phyloP scores from a whole-genome alignment of 2,888 invertebrate species.

The Drosophila phalerata region DNA sequence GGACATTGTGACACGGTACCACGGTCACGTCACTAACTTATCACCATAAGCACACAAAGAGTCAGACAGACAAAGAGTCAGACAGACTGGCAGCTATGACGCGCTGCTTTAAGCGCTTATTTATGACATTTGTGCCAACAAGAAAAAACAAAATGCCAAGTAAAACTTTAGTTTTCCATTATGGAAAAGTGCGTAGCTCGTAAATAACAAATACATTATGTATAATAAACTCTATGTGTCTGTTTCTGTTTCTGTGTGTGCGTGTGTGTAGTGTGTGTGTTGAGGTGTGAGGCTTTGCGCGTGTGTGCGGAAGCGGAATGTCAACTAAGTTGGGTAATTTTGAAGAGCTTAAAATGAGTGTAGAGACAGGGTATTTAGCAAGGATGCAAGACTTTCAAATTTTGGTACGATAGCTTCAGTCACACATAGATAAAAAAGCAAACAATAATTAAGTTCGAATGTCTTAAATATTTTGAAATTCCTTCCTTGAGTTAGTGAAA shows the following conservation, averaged over 20 bases:
- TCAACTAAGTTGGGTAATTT: neutral
- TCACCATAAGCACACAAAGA: conserved; percentile 37
- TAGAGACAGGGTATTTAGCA: too few species aligned
- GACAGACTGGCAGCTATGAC: conserved; percentile 13
- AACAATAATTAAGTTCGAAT: too few species aligned
- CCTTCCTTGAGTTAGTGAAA: too few species aligned
- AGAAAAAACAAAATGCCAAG: conserved; percentile 1
- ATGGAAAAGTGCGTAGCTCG: conserved; percentile 56
- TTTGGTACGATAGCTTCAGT: too few species aligned
- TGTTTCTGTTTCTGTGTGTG: conserved; percentile 3
- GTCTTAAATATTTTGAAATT: too few species aligned
- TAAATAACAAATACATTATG: conserved; percentile 57
- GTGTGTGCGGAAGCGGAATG: too few species aligned
- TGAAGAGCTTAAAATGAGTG: too few species aligned
- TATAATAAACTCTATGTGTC: conserved; percentile 28
- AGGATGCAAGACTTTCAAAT: too few species aligned
- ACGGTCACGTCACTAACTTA: conserved; percentile 44
- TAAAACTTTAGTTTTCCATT: conserved; percentile 49
- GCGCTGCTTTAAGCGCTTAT: conserved; percentile 51
- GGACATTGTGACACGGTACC: conserved; percentile 30
- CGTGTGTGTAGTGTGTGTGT: conserved; percentile 24
- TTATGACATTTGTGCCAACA: conserved; percentile 52
- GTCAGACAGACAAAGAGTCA: conserved; percentile 4
- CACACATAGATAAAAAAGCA: too few species aligned
- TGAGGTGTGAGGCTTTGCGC: neutral